Evolutionary conservation across 2,888 invertebrate species (phyloP).

Genomic region (Euzetes globulus): DNA sequence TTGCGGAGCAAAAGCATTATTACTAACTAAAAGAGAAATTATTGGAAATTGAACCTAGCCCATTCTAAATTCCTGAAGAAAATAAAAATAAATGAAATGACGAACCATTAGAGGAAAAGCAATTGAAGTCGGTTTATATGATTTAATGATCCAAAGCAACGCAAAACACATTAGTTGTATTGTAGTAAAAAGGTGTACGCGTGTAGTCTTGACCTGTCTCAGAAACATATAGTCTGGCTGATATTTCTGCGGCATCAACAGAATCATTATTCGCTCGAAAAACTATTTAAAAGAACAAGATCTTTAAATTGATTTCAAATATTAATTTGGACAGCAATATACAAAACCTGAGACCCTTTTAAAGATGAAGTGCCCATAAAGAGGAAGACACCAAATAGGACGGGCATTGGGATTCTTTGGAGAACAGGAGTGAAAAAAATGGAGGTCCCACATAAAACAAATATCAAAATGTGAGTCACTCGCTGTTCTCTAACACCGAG

Average conservation of each 20-base stretch:
- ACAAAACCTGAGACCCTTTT: slow-evolving; percentile 67
- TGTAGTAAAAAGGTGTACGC: slow-evolving; percentile 82
- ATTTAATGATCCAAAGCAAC: slow-evolving; percentile 84
- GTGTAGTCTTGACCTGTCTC: slow-evolving; percentile 84
- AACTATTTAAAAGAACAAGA: slow-evolving; percentile 58
- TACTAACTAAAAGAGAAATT: slow-evolving; percentile 57
- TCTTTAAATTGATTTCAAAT: neutral
- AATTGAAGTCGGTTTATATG: slow-evolving; percentile 84
- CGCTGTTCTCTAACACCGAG: slow-evolving; percentile 90
- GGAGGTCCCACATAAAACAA: slow-evolving; percentile 84
- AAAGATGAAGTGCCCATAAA: slow-evolving; percentile 96
- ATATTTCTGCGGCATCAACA: slow-evolving; percentile 97
- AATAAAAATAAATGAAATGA: neutral
- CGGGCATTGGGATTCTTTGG: slow-evolving; percentile 89
- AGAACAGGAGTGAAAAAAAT: slow-evolving; percentile 76
- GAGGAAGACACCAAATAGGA: slow-evolving; percentile 91
- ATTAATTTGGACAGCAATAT: neutral
- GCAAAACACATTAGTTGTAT: slow-evolving; percentile 80
- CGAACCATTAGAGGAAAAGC: slow-evolving; percentile 85
- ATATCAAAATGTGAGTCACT: slow-evolving; percentile 83
- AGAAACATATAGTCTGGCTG: slow-evolving; percentile 97
- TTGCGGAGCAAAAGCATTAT: slow-evolving; percentile 96
- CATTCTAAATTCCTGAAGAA: no score
- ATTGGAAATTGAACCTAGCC: no score
- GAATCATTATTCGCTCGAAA: slow-evolving; percentile 85